Conservation (phyloP, 1,140 invertebrate genomes). For the Physella acuta region DNA sequence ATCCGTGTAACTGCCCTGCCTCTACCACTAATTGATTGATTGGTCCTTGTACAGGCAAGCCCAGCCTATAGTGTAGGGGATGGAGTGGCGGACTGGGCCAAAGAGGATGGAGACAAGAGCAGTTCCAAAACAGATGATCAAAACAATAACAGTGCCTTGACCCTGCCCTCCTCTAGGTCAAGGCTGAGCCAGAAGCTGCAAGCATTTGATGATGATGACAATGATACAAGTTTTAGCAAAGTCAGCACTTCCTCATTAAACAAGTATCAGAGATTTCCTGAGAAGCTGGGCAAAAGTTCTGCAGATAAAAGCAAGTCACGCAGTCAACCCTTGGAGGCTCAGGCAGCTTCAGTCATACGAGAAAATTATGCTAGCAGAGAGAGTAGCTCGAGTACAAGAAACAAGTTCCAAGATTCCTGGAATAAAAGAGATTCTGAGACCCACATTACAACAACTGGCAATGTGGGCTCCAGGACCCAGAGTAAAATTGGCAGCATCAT, state of each 20-base stretch:
- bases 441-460: neutral
- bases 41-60: too few species aligned
- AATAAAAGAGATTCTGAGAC: neutral
- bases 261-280: neutral
- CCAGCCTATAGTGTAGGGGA: too few species aligned
- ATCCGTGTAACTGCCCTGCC: too few species aligned
- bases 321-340: neutral
- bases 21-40: too few species aligned
- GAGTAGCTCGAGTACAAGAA: neutral
- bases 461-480: constrained; percentile 22
- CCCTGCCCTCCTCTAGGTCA: neutral
- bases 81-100: constrained; percentile 25
- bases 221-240: neutral
- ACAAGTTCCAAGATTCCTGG: neutral
- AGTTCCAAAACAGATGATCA: neutral
- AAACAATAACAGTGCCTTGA: neutral
- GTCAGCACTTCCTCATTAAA: neutral
- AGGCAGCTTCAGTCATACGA: neutral
- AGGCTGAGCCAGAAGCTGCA: neutral
- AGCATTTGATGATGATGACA: neutral
- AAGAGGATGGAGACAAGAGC: constrained; percentile 10
- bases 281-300: neutral
- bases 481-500: constrained; percentile 25
- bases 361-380: neutral
- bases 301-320: neutral